These are phyloP conservation scores for Salmo trutta DNA, from an alignment of 2,797 vertebrate genomes.

Conservation along the genomic window DNA sequence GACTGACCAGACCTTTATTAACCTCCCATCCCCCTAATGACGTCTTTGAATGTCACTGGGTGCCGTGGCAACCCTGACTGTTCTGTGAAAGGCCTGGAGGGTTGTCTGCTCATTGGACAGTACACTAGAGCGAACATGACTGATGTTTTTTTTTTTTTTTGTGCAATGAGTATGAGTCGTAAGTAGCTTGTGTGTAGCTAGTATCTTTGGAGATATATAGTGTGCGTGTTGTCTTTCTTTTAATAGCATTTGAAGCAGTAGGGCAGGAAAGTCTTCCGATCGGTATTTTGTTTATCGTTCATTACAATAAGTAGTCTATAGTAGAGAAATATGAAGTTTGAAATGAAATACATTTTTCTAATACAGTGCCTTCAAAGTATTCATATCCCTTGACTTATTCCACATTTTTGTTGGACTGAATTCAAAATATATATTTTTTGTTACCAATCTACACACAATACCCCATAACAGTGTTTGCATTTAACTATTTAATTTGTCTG, in stretches of 20 bases:
- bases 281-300: background rate
- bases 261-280: background rate
- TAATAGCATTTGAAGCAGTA: background rate
- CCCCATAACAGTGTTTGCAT: too few relatives aligned
- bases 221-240: background rate
- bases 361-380: too few relatives aligned
- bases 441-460: too few relatives aligned
- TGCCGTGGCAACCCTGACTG: conserved; percentile 16
- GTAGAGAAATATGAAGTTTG: too few relatives aligned
- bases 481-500: too few relatives aligned
- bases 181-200: background rate
- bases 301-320: too few relatives aligned
- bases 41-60: conserved; percentile 17
- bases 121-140: background rate
- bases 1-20: conserved; percentile 11
- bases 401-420: too few relatives aligned
- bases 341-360: too few relatives aligned
- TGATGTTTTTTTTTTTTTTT: background rate
- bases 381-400: too few relatives aligned
- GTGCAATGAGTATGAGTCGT: background rate
- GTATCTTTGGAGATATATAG: background rate
- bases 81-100: conserved; percentile 2
- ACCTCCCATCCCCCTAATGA: conserved; percentile 5
- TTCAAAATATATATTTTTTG: too few relatives aligned
- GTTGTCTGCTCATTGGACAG: conserved; percentile 5